These are phyloP conservation scores for Dromiciops gliroides DNA, from an alignment of 2,113 vertebrate genomes.

Conservation along the genomic window DNA sequence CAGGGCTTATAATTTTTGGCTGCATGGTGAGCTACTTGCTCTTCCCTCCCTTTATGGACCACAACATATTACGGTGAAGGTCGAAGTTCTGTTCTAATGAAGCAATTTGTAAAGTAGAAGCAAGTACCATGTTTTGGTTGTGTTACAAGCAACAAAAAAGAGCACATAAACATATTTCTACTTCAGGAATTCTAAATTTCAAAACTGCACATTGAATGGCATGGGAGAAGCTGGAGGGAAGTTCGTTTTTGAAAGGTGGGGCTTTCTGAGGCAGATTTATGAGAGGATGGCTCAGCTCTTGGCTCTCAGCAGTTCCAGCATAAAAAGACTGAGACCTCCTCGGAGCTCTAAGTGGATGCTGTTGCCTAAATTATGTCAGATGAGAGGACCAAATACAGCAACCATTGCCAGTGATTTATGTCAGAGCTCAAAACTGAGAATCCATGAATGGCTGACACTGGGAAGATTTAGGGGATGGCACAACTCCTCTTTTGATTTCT, in stretches of 20 bases:
- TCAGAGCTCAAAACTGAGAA: background rate
- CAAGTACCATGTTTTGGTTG: background rate
- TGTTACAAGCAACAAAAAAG: background rate
- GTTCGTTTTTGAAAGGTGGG: constrained; percentile 16
- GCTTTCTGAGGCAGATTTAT: background rate
- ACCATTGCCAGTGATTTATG: background rate
- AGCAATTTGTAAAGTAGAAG: background rate
- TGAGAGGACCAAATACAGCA: background rate
- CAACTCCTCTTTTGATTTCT: background rate
- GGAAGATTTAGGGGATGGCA: background rate
- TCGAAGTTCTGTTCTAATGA: background rate
- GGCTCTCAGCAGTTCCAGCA: background rate
- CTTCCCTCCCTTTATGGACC: background rate
- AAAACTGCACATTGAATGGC: background rate
- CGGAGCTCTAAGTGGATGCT: background rate
- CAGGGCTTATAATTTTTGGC: background rate
- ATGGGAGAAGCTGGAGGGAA: background rate
- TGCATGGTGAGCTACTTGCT: constrained; percentile 21
- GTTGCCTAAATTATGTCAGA: background rate
- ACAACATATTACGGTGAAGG: background rate
- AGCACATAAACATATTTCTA: background rate
- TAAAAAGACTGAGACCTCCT: background rate
- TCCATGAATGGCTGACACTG: background rate
- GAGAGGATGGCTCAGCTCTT: background rate
- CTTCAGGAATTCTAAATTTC: background rate